Evolutionary conservation across 1,140 invertebrate genomes (phyloP).

Genomic region (Eupristina koningsbergeri): DNA sequence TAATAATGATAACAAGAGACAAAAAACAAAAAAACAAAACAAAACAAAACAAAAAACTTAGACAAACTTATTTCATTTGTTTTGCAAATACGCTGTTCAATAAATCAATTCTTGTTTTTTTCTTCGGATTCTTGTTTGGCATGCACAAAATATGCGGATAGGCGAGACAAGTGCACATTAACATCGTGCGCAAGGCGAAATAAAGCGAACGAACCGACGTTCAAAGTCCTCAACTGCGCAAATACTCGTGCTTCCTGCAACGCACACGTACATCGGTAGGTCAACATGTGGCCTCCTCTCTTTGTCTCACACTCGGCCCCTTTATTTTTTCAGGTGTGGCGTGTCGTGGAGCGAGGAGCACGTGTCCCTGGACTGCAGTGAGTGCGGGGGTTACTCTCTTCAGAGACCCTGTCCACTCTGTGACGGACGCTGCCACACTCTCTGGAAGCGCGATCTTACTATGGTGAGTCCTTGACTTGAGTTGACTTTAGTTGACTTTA

Average conservation of each 20-base stretch:
- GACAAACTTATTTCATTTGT: too few species aligned
- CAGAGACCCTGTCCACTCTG: slow-evolving; percentile 84
- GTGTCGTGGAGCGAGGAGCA: slow-evolving; percentile 88
- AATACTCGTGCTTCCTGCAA: neutral
- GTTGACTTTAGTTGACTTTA: too few species aligned
- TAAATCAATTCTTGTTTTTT: neutral
- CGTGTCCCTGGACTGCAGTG: slow-evolving; percentile 84
- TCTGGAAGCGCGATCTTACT: slow-evolving; percentile 85
- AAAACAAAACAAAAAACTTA: too few species aligned
- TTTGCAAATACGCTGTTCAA: too few species aligned
- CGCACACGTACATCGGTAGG: neutral
- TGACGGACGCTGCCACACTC: slow-evolving; percentile 81
- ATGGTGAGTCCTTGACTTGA: slow-evolving; percentile 74
- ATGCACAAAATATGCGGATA: neutral
- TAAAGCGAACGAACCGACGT: neutral
- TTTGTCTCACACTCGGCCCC: too few species aligned
- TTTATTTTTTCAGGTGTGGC: slow-evolving; percentile 77
- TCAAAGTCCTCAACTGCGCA: neutral
- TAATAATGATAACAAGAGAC: too few species aligned
- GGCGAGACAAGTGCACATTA: neutral
- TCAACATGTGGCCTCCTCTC: neutral
- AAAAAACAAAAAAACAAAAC: too few species aligned
- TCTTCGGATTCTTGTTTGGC: neutral
- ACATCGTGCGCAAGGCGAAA: neutral
- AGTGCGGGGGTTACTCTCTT: slow-evolving; percentile 87